A percentile compares a stretch with the other conserved stretches of the same genome.
Conservation (phyloP, 1,140 invertebrate species). For the Mycetomoellerius zeteki region DNA sequence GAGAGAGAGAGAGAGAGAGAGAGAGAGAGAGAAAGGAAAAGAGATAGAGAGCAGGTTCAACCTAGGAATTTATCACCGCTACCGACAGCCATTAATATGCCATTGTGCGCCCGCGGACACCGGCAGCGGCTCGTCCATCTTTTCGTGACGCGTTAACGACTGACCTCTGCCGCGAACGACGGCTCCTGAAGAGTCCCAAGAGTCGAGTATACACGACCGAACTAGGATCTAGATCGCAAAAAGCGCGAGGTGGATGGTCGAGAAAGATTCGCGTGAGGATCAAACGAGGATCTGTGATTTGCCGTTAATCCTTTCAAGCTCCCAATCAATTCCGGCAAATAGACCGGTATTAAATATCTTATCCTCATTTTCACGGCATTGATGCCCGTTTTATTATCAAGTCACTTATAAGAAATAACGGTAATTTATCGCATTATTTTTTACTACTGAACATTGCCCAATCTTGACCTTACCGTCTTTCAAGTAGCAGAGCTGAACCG, state of each 20-base stretch:
- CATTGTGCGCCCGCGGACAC: conserved; percentile 79
- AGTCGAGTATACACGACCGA: conserved; percentile 40
- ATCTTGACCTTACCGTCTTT: not conserved
- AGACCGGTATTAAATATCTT: conserved; percentile 24
- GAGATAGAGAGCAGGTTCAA: conserved; percentile 67
- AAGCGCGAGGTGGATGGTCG: conserved; percentile 7
- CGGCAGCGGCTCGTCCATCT: conserved; percentile 78
- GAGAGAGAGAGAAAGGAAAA: conserved; percentile 23
- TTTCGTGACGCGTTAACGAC: conserved; percentile 79
- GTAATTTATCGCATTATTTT: conserved; percentile 27
- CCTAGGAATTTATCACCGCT: conserved; percentile 83
- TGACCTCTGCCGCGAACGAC: conserved; percentile 73
- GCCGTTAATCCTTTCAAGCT: conserved; percentile 35
- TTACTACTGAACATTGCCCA: not conserved
- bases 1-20: not conserved
- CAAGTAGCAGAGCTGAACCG: not conserved
- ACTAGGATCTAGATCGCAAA: conserved; percentile 65
- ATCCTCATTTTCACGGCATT: conserved; percentile 4
- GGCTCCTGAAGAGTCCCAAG: conserved; percentile 58
- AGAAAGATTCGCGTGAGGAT: not conserved
- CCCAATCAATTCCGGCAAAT: conserved; percentile 39
- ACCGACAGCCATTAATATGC: conserved; percentile 85
- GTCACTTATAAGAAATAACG: conserved; percentile 18
- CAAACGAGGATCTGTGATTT: conserved; percentile 2
- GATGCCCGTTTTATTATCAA: conserved; percentile 25